Evolutionary conservation across 2,888 invertebrate genomes (phyloP).

Genomic region (Ichneumoninae sp.): DNA sequence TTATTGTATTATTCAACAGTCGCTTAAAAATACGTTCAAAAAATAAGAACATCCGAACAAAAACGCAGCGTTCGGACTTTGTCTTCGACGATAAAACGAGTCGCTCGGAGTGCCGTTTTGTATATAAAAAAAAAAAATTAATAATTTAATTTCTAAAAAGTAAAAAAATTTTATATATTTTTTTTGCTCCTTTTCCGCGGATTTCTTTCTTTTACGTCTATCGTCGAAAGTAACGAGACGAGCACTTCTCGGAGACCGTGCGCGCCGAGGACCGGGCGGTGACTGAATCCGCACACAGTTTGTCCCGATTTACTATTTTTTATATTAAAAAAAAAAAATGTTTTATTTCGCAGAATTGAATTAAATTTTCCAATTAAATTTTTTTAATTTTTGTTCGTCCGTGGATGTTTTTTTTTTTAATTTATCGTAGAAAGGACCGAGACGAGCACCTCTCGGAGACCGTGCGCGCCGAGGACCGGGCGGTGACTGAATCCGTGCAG

Average conservation of each 20-base stretch:
- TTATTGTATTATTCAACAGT: too few species aligned
- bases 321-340: background rate
- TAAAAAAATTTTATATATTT: background rate
- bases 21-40: background rate
- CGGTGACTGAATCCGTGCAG: slow-evolving; percentile 81
- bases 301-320: slow-evolving; percentile 43
- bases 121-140: too few species aligned
- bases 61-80: background rate
- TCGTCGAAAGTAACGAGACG: slow-evolving; percentile 60
- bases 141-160: background rate
- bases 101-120: background rate
- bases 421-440: slow-evolving; percentile 53
- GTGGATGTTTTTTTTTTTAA: background rate
- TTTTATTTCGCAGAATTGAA: background rate
- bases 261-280: slow-evolving; percentile 84
- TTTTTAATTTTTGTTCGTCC: background rate
- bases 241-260: slow-evolving; percentile 75
- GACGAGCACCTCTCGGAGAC: slow-evolving; percentile 72
- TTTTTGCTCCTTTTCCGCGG: background rate
- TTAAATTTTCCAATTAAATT: background rate
- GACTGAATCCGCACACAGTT: slow-evolving; percentile 78
- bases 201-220: background rate
- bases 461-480: slow-evolving; percentile 83
- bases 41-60: background rate
- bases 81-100: background rate